A percentile compares a stretch with the other conserved stretches of the same genome.
Evolutionary conservation across 2,888 invertebrate genomes (phyloP).

Genomic region (Hypomecis atomaria): DNA sequence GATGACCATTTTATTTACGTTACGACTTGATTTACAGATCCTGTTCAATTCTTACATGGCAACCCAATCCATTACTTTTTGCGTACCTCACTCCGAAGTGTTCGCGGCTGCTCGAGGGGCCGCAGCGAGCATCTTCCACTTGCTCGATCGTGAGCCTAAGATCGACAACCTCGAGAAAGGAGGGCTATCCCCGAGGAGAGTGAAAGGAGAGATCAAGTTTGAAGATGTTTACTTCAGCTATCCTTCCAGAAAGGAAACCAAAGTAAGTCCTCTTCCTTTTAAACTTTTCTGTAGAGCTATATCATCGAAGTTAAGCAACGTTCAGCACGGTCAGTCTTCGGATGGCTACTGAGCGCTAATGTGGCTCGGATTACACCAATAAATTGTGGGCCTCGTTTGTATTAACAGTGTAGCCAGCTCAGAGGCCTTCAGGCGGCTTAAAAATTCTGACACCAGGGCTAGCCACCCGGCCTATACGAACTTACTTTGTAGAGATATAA

Average conservation of each 20-base stretch:
- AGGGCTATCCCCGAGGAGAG: slow-evolving; percentile 84
- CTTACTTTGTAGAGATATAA: too few relatives aligned
- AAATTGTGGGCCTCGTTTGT: too few relatives aligned
- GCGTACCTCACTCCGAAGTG: slow-evolving; percentile 90
- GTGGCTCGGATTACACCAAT: too few relatives aligned
- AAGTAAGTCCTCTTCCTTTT: slow-evolving; percentile 65
- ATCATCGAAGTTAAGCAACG: too few relatives aligned
- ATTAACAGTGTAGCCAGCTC: too few relatives aligned
- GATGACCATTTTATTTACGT: neutral
- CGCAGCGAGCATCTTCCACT: slow-evolving; percentile 88
- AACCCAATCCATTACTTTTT: slow-evolving; percentile 90
- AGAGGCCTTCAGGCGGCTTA: too few relatives aligned
- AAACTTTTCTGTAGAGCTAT: neutral
- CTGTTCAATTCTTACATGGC: slow-evolving; percentile 91
- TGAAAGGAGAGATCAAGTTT: slow-evolving; percentile 88
- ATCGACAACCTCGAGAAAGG: slow-evolving; percentile 88
- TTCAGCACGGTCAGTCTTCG: too few relatives aligned
- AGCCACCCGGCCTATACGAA: too few relatives aligned
- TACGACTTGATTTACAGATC: slow-evolving; percentile 71
- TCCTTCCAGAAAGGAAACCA: slow-evolving; percentile 90
- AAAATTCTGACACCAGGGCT: too few relatives aligned
- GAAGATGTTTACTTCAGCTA: slow-evolving; percentile 90
- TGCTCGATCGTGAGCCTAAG: slow-evolving; percentile 89
- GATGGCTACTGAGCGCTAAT: too few relatives aligned
- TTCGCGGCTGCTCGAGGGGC: slow-evolving; percentile 90